These are phyloP conservation scores for Chorisops tibialis DNA, from an alignment of 2,888 invertebrate genomes.

Conservation along the genomic window DNA sequence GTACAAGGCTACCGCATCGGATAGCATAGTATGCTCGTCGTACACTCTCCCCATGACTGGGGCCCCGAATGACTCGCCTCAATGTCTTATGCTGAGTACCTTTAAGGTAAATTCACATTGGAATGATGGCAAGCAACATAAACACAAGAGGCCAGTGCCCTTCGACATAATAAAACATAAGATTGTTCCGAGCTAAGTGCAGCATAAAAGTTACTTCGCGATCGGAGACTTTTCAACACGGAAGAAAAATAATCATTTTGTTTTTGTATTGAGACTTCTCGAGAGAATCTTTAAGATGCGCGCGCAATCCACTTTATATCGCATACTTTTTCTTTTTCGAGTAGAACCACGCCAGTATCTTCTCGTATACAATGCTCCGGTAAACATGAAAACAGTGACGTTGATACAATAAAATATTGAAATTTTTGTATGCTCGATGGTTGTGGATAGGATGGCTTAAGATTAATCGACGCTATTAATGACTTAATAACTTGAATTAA, in stretches of 20 bases:
- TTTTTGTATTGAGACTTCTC: not conserved
- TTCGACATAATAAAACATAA: slow-evolving; percentile 22
- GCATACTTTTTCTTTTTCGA: too few relatives aligned
- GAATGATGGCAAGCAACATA: slow-evolving; percentile 20
- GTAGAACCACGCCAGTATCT: too few relatives aligned
- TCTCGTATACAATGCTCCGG: too few relatives aligned
- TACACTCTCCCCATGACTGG: too few relatives aligned
- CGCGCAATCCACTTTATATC: not conserved
- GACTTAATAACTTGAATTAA: slow-evolving; percentile 17
- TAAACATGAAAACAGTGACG: too few relatives aligned
- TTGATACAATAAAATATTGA: not conserved
- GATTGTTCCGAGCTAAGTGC: not conserved
- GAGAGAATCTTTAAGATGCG: not conserved
- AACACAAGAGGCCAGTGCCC: slow-evolving; percentile 32
- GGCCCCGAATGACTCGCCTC: too few relatives aligned
- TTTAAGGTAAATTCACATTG: not conserved
- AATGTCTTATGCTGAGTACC: too few relatives aligned
- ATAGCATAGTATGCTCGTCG: too few relatives aligned
- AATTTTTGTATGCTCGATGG: not conserved
- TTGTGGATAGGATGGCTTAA: not conserved
- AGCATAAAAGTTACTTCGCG: not conserved
- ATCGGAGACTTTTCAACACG: not conserved
- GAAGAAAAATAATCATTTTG: slow-evolving; percentile 14
- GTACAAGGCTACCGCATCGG: too few relatives aligned
- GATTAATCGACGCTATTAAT: slow-evolving; percentile 20